Conservation (phyloP, 2,888 invertebrate species). For the Drosophila stalkeri region DNA sequence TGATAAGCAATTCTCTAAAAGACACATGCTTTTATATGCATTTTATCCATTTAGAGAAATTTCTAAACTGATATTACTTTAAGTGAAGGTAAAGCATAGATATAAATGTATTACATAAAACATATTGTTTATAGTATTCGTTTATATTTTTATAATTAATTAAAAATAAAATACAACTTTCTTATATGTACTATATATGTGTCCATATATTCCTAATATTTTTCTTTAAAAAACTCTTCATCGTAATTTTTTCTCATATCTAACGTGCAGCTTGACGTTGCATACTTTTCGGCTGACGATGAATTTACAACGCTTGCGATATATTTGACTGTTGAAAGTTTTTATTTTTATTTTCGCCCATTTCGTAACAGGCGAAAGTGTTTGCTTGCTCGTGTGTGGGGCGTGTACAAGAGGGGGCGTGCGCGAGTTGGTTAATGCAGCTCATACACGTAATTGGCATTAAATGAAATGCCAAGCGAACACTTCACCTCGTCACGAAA, state of each 20-base stretch:
- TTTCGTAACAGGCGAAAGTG: slow-evolving; percentile 62
- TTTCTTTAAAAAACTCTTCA: neutral
- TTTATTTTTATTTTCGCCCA: slow-evolving; percentile 47
- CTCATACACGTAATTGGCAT: slow-evolving; percentile 81
- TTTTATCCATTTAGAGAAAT: too few relatives aligned
- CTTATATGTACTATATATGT: too few relatives aligned
- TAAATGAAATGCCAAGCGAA: slow-evolving; percentile 74
- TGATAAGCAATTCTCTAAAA: too few relatives aligned
- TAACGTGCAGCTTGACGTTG: slow-evolving; percentile 48
- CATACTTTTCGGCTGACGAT: slow-evolving; percentile 59
- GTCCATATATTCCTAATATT: too few relatives aligned
- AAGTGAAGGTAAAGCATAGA: too few relatives aligned
- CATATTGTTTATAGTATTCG: too few relatives aligned
- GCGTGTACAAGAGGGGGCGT: slow-evolving; percentile 31
- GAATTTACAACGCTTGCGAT: slow-evolving; percentile 30
- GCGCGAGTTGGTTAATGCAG: slow-evolving; percentile 72
- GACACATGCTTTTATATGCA: too few relatives aligned
- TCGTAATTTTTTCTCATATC: slow-evolving; percentile 20
- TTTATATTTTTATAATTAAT: too few relatives aligned
- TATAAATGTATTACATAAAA: too few relatives aligned
- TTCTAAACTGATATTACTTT: too few relatives aligned
- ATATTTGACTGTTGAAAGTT: slow-evolving; percentile 38
- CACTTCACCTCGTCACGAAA: slow-evolving; percentile 24
- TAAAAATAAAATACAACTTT: too few relatives aligned
- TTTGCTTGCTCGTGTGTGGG: slow-evolving; percentile 37